Base-by-base conservation (phyloP, 2,888 invertebrate genomes). In the Campaea margaritaria region DNA sequence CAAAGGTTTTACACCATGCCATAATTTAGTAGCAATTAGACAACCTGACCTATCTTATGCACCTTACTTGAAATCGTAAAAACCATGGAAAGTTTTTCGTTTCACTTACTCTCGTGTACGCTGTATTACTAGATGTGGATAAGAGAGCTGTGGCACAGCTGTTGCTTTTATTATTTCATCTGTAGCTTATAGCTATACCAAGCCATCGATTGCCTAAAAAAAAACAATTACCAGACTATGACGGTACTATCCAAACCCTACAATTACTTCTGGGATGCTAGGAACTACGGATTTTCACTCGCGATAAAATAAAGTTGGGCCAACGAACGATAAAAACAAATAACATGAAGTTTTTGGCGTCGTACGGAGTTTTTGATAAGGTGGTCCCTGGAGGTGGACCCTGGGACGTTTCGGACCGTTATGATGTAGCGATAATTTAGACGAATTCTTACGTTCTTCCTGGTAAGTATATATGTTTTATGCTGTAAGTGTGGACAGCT, bases 371-470 rank as follows among this genome's bases (percentile, higher is more conserved):
- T 74, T 72, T 70, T 78, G 78, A 79, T 78, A 78, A 74, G 74
- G 67, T 66, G 67, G 47, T 68, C 81, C 72, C 80, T 4, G 13
- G 75, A 62, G 76, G 64, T 41, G 46, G 64, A 61, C 72, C 73
- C 70, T 49, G 55, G 73, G 73, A 74, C 74, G 64, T 67, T 70
- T 67, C 59, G 62, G 54, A 38, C 73, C 68, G 72, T 75, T 81
- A 78, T 74, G 76, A 76, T 75, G 73, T 72, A 65, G 74, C 70
- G 73, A 79, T 78, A 76, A 81, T 78, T 75, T 74, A 75, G 49
- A 54, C 38, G 55, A 62, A 59, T 56, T 56, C 49, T 49, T 52
- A 59, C 55, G 12, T 45, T 59, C 63, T 60, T 60, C 52, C 62
- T 58, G 54, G 56, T 54, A 58, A 59, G 47, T 7, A 27, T 27